Percentiles rank a stretch among this genome's conserved stretches.
phyloP scores from a whole-genome alignment of 2,888 invertebrate genomes.

The Cheilosia impressa region DNA sequence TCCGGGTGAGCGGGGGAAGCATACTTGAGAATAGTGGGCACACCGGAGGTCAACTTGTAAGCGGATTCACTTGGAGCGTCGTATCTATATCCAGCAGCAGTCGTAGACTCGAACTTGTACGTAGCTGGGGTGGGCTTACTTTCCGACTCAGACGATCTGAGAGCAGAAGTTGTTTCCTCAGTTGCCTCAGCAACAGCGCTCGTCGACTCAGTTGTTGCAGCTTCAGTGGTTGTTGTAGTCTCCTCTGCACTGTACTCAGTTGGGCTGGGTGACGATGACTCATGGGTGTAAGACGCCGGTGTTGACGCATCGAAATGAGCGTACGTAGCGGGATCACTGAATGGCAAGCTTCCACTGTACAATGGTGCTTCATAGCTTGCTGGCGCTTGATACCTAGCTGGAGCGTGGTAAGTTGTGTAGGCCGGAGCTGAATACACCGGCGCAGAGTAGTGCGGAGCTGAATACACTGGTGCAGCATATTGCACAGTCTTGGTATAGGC shows the following conservation, averaged over 20 bases:
- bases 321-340: slow-evolving; percentile 13
- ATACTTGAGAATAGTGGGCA: slow-evolving; percentile 16
- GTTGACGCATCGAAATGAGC: slow-evolving; percentile 36
- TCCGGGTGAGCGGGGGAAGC: slow-evolving; percentile 3
- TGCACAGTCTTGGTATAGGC: slow-evolving; percentile 82
- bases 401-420: slow-evolving; percentile 7
- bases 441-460: slow-evolving; percentile 75
- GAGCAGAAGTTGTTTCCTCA: slow-evolving; percentile 30
- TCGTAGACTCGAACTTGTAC: slow-evolving; percentile 7
- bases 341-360: slow-evolving; percentile 35
- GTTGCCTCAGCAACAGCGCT: slow-evolving; percentile 11
- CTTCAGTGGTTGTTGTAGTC: slow-evolving; percentile 33
- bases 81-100: slow-evolving; percentile 33
- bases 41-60: not conserved
- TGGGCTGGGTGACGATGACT: slow-evolving; percentile 20
- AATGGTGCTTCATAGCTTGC: not conserved
- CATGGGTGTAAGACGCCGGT: slow-evolving; percentile 17
- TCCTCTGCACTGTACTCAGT: slow-evolving; percentile 7
- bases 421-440: slow-evolving; percentile 41
- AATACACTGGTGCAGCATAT: slow-evolving; percentile 79
- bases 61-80: slow-evolving; percentile 22
- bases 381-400: not conserved
- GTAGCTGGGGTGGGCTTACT: slow-evolving; percentile 20
- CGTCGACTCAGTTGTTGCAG: slow-evolving; percentile 46
- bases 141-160: slow-evolving; percentile 20